Conservation (phyloP, 2,797 vertebrate genomes). For the Lepidocolaptes lacrymiger region DNA sequence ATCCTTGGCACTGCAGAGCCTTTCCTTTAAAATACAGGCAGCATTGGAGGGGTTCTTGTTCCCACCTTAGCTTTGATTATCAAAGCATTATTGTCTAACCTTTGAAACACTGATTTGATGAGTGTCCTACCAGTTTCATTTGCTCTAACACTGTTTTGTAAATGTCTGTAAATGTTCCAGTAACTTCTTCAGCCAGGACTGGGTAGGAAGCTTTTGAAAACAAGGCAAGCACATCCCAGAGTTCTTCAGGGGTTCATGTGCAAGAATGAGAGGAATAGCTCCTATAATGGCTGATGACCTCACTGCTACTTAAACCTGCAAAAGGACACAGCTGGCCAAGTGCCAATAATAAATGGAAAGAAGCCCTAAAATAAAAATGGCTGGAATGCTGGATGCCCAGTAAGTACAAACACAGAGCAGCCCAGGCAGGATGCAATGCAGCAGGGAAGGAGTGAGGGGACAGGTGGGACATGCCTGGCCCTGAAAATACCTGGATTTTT, state of each 20-base stretch:
- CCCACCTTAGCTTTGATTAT: not conserved
- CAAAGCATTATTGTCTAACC: not conserved
- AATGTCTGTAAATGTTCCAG: not conserved
- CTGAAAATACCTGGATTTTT: not conserved
- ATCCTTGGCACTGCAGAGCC: not conserved
- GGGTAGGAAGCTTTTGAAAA: not conserved
- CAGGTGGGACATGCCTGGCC: not conserved
- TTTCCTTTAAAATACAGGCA: not conserved
- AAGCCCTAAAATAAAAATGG: constrained; percentile 31
- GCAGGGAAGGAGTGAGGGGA: not conserved
- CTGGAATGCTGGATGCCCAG: not conserved
- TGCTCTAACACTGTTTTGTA: not conserved
- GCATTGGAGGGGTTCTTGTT: fast-evolving
- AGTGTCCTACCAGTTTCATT: fast-evolving
- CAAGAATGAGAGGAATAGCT: not conserved
- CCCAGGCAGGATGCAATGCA: not conserved
- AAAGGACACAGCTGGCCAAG: not conserved
- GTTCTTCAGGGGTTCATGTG: not conserved
- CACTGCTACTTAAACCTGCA: not conserved
- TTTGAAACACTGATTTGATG: not conserved
- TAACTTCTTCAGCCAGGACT: not conserved
- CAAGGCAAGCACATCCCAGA: not conserved
- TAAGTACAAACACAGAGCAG: not conserved
- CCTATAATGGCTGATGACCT: not conserved
- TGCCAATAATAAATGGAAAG: constrained; percentile 16